A percentile compares a stretch with the other conserved stretches of the same genome.
Evolutionary conservation across 1,140 invertebrate genomes (phyloP).

Genomic region (Nasonia longicornis): DNA sequence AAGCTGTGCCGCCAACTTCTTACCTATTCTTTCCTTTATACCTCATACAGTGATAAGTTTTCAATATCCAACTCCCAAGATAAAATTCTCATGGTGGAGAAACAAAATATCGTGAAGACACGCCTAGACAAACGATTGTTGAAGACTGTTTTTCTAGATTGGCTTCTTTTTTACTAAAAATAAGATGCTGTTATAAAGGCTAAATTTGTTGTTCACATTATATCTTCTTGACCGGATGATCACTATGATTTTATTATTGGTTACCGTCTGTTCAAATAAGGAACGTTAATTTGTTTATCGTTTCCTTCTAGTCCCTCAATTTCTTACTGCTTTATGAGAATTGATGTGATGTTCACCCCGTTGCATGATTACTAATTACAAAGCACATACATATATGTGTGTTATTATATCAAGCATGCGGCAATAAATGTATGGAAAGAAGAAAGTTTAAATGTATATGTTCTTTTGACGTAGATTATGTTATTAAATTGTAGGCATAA

Average conservation of each 20-base stretch:
- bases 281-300: neutral
- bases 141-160: constrained; percentile 37
- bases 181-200: constrained; percentile 21
- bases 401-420: neutral
- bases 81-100: constrained; percentile 77
- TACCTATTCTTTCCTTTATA: constrained; percentile 64
- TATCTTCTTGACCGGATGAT: neutral
- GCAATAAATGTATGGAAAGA: neutral
- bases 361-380: neutral
- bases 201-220: constrained; percentile 11
- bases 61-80: constrained; percentile 69
- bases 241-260: neutral
- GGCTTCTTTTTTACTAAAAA: constrained; percentile 12
- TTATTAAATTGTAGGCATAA: too few species aligned
- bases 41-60: constrained; percentile 67
- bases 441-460: neutral
- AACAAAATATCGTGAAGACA: constrained; percentile 77
- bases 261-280: neutral
- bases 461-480: neutral
- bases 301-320: neutral
- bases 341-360: neutral
- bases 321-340: neutral
- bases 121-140: constrained; percentile 57
- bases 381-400: neutral
- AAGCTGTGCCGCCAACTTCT: constrained; percentile 63